Conservation (phyloP, 2,797 vertebrate genomes). For the Halcyon leucocephala region DNA sequence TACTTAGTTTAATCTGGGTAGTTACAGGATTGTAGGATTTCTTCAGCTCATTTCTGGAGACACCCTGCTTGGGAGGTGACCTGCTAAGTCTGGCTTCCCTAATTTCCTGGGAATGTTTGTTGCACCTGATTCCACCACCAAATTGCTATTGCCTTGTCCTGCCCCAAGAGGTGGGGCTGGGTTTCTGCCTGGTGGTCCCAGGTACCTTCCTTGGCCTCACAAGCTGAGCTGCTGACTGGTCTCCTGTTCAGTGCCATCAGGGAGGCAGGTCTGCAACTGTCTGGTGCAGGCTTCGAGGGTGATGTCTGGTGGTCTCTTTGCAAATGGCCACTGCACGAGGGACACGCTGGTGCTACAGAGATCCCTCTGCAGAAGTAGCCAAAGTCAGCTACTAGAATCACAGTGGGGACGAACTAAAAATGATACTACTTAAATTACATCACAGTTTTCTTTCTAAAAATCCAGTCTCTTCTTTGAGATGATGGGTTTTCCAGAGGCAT, state of each 20-base stretch:
- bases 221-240: background rate
- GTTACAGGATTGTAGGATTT: background rate
- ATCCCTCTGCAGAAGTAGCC: background rate
- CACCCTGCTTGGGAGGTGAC: background rate
- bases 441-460: background rate
- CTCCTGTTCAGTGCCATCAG: accelerated
- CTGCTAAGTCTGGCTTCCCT: background rate
- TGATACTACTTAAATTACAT: background rate
- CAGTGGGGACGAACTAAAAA: accelerated
- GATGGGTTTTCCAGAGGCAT: background rate
- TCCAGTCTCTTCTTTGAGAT: background rate
- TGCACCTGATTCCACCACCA: background rate
- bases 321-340: background rate
- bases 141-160: accelerated
- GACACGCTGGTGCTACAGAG: background rate
- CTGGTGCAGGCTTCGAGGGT: background rate
- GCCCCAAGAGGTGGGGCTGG: background rate
- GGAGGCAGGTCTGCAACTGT: background rate
- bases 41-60: background rate
- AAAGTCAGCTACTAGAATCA: background rate
- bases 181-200: background rate
- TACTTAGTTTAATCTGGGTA: background rate
- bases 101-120: background rate
- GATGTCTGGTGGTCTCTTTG: background rate
- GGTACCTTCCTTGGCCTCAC: background rate